Conservation (phyloP, 2,113 vertebrate genomes). For the Crocuta crocuta region DNA sequence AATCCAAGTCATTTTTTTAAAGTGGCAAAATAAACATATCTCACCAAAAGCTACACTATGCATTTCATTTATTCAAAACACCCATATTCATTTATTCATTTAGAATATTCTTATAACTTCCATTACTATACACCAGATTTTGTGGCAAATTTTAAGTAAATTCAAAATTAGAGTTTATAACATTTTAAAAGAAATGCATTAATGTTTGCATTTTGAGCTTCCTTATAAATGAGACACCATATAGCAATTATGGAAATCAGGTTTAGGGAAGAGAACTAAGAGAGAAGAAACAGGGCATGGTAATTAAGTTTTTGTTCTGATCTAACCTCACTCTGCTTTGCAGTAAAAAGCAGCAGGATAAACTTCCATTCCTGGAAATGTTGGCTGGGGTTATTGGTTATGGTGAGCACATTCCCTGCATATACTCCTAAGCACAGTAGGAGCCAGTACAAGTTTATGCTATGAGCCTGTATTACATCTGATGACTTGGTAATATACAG, state of each 20-base stretch:
- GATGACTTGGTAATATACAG: slow-evolving; percentile 23
- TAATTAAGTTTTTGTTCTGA: slow-evolving; percentile 31
- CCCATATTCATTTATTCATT: neutral
- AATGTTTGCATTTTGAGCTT: slow-evolving; percentile 12
- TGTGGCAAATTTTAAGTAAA: slow-evolving; percentile 24
- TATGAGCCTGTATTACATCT: neutral
- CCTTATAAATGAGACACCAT: neutral
- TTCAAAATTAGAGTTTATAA: slow-evolving; percentile 36
- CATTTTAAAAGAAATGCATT: slow-evolving; percentile 17
- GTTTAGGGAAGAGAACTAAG: neutral
- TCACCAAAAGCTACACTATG: neutral
- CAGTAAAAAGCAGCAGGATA: slow-evolving; percentile 15
- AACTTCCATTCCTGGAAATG: neutral
- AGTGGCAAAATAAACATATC: neutral
- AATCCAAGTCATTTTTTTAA: slow-evolving; percentile 13
- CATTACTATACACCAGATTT: neutral
- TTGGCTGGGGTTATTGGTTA: neutral
- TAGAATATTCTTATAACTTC: neutral
- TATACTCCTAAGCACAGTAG: neutral
- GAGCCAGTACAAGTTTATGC: neutral
- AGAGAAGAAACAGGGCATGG: neutral
- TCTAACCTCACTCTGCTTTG: slow-evolving; percentile 14
- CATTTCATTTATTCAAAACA: neutral
- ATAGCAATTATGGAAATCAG: neutral
- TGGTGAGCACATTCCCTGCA: neutral